A percentile compares a stretch with the other conserved stretches of the same genome.
Evolutionary conservation across 2,888 invertebrate genomes (phyloP).

Genomic region (Morpho achilles): DNA sequence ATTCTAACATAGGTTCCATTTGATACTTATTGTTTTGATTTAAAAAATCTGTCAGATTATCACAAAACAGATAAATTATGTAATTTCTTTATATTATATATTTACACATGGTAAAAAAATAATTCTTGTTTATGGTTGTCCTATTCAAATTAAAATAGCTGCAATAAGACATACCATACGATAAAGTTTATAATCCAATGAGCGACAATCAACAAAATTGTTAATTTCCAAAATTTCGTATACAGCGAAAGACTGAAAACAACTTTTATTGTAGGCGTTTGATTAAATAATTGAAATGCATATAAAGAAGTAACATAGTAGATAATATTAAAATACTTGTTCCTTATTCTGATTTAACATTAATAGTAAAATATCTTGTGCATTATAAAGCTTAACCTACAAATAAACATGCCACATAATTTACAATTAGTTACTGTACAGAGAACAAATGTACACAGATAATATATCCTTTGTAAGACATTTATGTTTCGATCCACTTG

Average conservation of each 20-base stretch:
- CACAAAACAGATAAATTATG: conserved; percentile 11
- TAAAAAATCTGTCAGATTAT: neutral
- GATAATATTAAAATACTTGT: conserved; percentile 24
- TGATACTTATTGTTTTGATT: conserved; percentile 11
- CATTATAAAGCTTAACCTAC: conserved; percentile 55
- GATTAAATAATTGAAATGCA: conserved; percentile 11
- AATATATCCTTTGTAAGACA: no score
- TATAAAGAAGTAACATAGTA: conserved; percentile 15
- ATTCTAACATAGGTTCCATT: conserved; percentile 12
- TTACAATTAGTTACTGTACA: conserved; percentile 56
- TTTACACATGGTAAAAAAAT: conserved; percentile 16
- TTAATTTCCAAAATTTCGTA: neutral
- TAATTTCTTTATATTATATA: conserved; percentile 9
- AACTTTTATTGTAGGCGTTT: conserved; percentile 11
- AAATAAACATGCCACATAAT: conserved; percentile 58
- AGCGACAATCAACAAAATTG: neutral
- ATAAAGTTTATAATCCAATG: no score
- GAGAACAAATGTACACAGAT: conserved; percentile 50
- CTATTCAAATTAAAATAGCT: conserved; percentile 18
- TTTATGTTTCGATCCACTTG: no score
- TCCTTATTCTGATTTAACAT: conserved; percentile 22
- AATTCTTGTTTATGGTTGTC: conserved; percentile 9
- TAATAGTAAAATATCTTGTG: conserved; percentile 45
- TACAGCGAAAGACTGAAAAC: conserved; percentile 6
- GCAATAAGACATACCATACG: conserved; percentile 13